Conservation (phyloP, 2,888 invertebrate genomes). For the Drosophila pseudotalamancana region DNA sequence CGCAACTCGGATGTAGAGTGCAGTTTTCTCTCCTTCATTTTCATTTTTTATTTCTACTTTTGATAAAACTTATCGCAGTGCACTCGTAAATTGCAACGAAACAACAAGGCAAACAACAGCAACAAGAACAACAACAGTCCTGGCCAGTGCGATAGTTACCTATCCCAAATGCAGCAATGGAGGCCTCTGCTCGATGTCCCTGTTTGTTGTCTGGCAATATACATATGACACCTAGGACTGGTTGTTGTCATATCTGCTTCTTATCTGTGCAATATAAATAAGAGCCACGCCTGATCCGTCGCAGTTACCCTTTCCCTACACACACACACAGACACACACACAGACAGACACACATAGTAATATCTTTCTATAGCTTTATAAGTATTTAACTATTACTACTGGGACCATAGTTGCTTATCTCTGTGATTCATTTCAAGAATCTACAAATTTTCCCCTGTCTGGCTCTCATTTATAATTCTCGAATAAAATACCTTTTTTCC, state of each 20-base stretch:
- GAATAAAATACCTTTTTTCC: conserved; percentile 35
- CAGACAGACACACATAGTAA: background rate
- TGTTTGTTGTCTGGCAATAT: conserved; percentile 48
- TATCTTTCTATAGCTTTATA: background rate
- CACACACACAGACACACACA: background rate
- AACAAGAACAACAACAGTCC: conserved; percentile 28
- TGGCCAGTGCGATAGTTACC: conserved; percentile 29
- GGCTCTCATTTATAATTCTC: conserved; percentile 38
- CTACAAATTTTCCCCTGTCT: conserved; percentile 41
- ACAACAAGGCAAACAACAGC: conserved; percentile 67
- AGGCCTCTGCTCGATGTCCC: conserved; percentile 30
- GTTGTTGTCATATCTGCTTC: conserved; percentile 37
- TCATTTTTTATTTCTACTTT: too few relatives aligned
- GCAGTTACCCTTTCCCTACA: conserved; percentile 39
- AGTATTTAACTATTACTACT: conserved; percentile 10
- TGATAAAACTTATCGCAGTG: conserved; percentile 67
- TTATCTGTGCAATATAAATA: conserved; percentile 66
- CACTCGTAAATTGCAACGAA: conserved; percentile 77
- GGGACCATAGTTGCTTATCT: conserved; percentile 49
- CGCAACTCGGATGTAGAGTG: conserved; percentile 69
- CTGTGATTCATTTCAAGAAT: conserved; percentile 68
- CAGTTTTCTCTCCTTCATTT: conserved; percentile 58
- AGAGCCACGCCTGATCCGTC: conserved; percentile 54
- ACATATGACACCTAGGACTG: conserved; percentile 49
- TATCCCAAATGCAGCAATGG: conserved; percentile 37